phyloP scores from a whole-genome alignment of 2,888 invertebrate genomes.

The Sympetrum striolatum region DNA sequence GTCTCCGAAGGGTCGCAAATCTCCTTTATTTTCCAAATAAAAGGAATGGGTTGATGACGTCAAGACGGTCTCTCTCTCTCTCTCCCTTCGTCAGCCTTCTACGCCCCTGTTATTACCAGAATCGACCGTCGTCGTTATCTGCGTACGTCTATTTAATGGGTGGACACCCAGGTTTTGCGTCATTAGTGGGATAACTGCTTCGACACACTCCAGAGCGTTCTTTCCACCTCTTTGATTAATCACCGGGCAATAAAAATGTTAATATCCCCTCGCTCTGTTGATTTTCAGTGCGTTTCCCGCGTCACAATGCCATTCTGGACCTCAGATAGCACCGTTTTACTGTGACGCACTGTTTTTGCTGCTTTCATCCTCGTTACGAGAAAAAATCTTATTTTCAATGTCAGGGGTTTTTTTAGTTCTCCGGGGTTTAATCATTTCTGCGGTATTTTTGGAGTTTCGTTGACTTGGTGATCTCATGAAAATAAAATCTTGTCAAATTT shows the following conservation, averaged over 20 bases:
- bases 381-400: background rate
- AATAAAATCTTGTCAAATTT: too few relatives aligned
- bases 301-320: background rate
- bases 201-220: background rate
- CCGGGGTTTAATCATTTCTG: too few relatives aligned
- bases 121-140: background rate
- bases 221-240: background rate
- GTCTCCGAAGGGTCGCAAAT: too few relatives aligned
- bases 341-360: too few relatives aligned
- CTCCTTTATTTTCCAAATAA: background rate
- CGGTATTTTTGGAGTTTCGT: too few relatives aligned
- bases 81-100: too few relatives aligned
- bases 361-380: background rate
- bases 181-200: background rate
- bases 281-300: background rate
- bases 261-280: too few relatives aligned
- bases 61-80: too few relatives aligned
- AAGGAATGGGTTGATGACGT: background rate
- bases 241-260: too few relatives aligned
- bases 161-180: background rate
- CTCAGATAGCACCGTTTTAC: too few relatives aligned
- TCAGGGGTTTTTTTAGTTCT: too few relatives aligned
- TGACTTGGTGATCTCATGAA: too few relatives aligned
- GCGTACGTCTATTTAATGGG: background rate
- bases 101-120: background rate